Evolutionary conservation across 1,140 invertebrate species (phyloP).

Genomic region (Frieseomelitta varia): DNA sequence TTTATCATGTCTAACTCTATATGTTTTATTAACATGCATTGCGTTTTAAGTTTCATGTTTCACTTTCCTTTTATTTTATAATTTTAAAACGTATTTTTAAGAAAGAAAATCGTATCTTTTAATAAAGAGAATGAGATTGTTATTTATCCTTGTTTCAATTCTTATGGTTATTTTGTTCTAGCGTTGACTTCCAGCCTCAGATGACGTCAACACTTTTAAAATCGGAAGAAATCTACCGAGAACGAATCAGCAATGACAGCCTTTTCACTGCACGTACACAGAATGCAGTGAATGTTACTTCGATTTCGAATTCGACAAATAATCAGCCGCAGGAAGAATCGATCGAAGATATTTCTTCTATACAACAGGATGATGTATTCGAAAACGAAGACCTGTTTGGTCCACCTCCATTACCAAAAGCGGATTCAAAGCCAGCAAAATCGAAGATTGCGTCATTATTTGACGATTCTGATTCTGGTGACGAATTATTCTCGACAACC

Average conservation of each 20-base stretch:
- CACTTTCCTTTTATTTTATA: neutral
- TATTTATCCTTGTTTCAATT: neutral
- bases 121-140: neutral
- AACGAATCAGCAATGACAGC: constrained; percentile 71
- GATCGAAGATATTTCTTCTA: neutral
- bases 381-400: constrained; percentile 74
- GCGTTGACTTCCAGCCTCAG: constrained; percentile 64
- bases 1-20: neutral
- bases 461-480: constrained; percentile 75
- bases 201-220: constrained; percentile 70
- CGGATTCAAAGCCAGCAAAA: constrained; percentile 63
- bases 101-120: neutral
- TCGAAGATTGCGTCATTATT: constrained; percentile 70
- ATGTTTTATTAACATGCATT: neutral
- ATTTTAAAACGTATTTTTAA: neutral
- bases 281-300: constrained; percentile 2
- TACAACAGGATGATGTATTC: constrained; percentile 62
- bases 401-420: constrained; percentile 72
- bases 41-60: neutral
- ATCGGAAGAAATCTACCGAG: constrained; percentile 73
- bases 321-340: constrained; percentile 23
- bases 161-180: constrained; percentile 32
- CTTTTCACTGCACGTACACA: constrained; percentile 55
- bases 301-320: constrained; percentile 36
- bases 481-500: constrained; percentile 73